Evolutionary conservation across 1,140 invertebrate species (phyloP).

Genomic region (Brachionus plicatilis): DNA sequence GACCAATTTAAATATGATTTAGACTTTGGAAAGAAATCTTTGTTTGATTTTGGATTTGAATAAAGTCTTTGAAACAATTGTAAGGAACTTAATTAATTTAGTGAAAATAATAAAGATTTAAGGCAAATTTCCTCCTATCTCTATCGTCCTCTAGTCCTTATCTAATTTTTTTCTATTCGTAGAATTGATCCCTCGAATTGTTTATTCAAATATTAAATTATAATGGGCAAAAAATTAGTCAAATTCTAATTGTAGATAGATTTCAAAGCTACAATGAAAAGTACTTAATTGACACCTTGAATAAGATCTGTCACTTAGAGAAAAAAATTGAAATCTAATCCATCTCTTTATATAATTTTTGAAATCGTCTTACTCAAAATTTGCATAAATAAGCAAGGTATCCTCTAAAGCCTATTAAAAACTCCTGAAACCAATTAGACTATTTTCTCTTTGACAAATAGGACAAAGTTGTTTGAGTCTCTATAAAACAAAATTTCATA

Average conservation of each 20-base stretch:
- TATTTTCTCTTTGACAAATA: neutral
- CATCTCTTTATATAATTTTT: conserved; percentile 3
- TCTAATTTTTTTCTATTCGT: neutral
- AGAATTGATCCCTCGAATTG: conserved; percentile 12
- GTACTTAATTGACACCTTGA: conserved; percentile 30
- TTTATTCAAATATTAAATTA: neutral
- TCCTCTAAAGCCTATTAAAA: conserved; percentile 1
- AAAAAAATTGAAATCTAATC: conserved; percentile 20
- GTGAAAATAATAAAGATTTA: conserved; percentile 3
- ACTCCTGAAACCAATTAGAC: neutral
- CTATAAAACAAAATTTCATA: neutral
- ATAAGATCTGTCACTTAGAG: conserved; percentile 2
- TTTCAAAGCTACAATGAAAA: conserved; percentile 2
- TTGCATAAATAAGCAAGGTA: neutral
- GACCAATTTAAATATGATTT: neutral
- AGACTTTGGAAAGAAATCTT: neutral
- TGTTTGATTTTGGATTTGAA: conserved; percentile 21
- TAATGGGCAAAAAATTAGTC: neutral
- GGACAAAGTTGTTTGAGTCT: neutral
- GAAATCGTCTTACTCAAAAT: neutral
- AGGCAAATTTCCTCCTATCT: conserved; percentile 7
- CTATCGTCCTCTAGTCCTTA: neutral
- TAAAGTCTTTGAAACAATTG: conserved; percentile 4
- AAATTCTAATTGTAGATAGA: neutral
- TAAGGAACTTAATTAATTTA: conserved; percentile 28